Evolutionary conservation across 2,113 vertebrate genomes (phyloP).

Genomic region (Bothrops jararaca): DNA sequence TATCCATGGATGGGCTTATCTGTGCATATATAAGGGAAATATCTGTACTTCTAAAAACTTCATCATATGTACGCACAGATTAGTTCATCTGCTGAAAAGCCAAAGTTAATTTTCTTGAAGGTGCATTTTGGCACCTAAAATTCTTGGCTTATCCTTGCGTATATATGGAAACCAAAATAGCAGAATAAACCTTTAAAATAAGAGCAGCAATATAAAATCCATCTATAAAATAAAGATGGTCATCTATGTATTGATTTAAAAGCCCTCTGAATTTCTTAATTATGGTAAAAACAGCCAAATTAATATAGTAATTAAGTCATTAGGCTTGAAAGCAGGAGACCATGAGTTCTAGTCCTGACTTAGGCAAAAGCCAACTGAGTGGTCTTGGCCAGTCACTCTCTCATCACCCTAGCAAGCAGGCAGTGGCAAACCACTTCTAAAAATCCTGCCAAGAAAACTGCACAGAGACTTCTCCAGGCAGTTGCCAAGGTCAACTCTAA

Average conservation of each 20-base stretch:
- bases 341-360: background rate
- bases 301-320: background rate
- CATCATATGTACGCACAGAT: background rate
- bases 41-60: background rate
- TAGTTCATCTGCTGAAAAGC: background rate
- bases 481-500: background rate
- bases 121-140: background rate
- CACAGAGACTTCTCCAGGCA: background rate
- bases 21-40: background rate
- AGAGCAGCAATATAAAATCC: background rate
- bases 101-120: background rate
- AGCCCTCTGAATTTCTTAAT: background rate
- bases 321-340: background rate
- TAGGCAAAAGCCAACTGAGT: background rate
- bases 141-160: background rate
- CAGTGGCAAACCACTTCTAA: background rate
- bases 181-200: background rate
- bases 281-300: background rate
- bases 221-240: background rate
- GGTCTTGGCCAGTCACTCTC: background rate
- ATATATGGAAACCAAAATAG: background rate
- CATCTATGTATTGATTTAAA: background rate
- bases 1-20: background rate
- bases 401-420: background rate
- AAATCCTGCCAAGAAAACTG: background rate